Conservation (phyloP, 2,797 vertebrate species). For the Typhlichthys subterraneus region DNA sequence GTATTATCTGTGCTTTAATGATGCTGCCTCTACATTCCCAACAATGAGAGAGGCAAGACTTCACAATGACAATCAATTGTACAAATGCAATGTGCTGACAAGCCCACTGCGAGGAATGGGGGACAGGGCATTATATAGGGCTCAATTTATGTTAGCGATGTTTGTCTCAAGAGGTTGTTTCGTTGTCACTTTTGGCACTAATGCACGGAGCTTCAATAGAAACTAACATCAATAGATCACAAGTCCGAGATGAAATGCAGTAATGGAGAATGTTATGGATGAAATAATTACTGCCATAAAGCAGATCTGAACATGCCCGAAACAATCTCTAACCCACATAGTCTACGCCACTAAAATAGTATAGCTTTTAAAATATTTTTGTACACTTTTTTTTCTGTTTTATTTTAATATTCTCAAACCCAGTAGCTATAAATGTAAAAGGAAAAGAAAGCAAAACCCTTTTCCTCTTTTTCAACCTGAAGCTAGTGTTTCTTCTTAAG, state of each 20-base stretch:
- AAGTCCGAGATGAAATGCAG: slow-evolving; percentile 62
- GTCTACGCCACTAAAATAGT: slow-evolving; percentile 84
- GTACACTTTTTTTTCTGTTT: slow-evolving; percentile 64
- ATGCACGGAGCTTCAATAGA: slow-evolving; percentile 23
- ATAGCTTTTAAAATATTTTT: slow-evolving; percentile 76
- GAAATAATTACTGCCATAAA: slow-evolving; percentile 51
- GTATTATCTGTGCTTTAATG: slow-evolving; percentile 61
- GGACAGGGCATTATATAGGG: slow-evolving; percentile 15
- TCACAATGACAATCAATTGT: slow-evolving; percentile 25
- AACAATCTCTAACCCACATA: slow-evolving; percentile 77
- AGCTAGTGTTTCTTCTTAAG: slow-evolving; percentile 79
- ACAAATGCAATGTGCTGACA: slow-evolving; percentile 21
- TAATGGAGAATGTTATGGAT: slow-evolving; percentile 34
- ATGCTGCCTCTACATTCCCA: slow-evolving; percentile 10
- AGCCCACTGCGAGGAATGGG: slow-evolving; percentile 6
- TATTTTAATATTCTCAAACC: slow-evolving; percentile 83
- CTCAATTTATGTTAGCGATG: slow-evolving; percentile 18
- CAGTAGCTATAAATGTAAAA: slow-evolving; percentile 82
- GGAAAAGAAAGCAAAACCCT: slow-evolving; percentile 75
- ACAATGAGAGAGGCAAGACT: not conserved
- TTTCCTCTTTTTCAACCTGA: slow-evolving; percentile 79
- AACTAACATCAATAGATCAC: slow-evolving; percentile 29
- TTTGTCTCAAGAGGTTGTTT: slow-evolving; percentile 26
- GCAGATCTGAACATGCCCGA: slow-evolving; percentile 75
- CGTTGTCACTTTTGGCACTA: slow-evolving; percentile 57